These are phyloP conservation scores for Leptonema lineaticorne DNA, from an alignment of 1,140 invertebrate species.

Conservation along the genomic window DNA sequence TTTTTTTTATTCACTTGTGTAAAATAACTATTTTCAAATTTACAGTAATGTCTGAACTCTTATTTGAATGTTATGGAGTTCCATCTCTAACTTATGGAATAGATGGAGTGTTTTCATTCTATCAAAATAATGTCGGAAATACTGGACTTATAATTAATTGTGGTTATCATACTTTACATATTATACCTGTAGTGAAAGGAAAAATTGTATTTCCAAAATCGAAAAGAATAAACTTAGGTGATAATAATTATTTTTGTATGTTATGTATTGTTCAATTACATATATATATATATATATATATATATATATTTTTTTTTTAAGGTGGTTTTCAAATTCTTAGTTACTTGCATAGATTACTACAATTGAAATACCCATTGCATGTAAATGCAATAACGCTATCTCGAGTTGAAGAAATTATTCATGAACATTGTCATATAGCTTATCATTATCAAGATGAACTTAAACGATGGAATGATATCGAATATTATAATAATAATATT, in stretches of 20 bases:
- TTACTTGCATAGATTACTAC: constrained; percentile 87
- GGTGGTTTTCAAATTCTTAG: constrained; percentile 82
- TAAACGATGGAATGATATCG: constrained; percentile 74
- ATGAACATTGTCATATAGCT: constrained; percentile 77
- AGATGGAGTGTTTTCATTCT: constrained; percentile 82
- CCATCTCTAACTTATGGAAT: constrained; percentile 85
- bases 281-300: background rate
- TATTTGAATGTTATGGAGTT: constrained; percentile 92
- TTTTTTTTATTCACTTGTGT: background rate
- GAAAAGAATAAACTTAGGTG: constrained; percentile 78
- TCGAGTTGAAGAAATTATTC: constrained; percentile 83
- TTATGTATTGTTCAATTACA: background rate
- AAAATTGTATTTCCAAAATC: constrained; percentile 67
- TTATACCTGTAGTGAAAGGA: constrained; percentile 80
- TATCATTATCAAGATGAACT: constrained; percentile 79
- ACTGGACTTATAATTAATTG: constrained; percentile 78
- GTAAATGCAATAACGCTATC: constrained; percentile 82
- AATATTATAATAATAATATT: constrained; percentile 83
- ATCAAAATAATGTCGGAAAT: constrained; percentile 63
- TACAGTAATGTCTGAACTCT: constrained; percentile 90
- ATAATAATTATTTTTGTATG: background rate
- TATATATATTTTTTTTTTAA: constrained; percentile 31
- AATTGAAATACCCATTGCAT: constrained; percentile 92
- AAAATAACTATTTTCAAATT: constrained; percentile 42
- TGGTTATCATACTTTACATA: constrained; percentile 85